A percentile compares a stretch with the other conserved stretches of the same genome.
phyloP scores from a whole-genome alignment of 2,113 vertebrate species.

The Percina caprodes region DNA sequence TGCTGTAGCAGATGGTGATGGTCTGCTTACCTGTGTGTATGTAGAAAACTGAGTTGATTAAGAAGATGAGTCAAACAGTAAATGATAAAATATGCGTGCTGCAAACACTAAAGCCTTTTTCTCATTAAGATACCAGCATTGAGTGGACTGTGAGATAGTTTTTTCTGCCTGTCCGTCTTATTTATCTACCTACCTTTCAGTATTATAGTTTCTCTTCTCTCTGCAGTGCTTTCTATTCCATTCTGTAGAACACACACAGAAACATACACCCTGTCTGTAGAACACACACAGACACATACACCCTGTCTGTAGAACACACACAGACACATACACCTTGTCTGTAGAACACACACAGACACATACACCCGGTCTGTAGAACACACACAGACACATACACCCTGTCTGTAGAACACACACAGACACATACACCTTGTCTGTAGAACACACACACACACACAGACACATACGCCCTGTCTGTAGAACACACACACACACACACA shows the following conservation, averaged over 20 bases:
- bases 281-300: too few species aligned
- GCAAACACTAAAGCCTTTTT: slow-evolving; percentile 3
- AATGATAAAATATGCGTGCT: slow-evolving; percentile 37
- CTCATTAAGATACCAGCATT: slow-evolving; percentile 21
- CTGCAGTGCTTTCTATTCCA: background rate
- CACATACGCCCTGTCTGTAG: too few species aligned
- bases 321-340: too few species aligned
- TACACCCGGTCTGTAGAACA: too few species aligned
- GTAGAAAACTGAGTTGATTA: slow-evolving; percentile 28
- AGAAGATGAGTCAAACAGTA: slow-evolving; percentile 23
- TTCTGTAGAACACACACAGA: background rate
- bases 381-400: too few species aligned
- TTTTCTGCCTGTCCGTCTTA: background rate
- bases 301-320: too few species aligned
- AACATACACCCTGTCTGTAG: background rate
- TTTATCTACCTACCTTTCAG: background rate
- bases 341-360: too few species aligned
- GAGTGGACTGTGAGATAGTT: background rate
- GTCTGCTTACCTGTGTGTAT: slow-evolving; percentile 49
- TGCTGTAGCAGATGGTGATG: slow-evolving; percentile 38
- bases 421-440: too few species aligned
- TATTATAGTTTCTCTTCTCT: background rate
- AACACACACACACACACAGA: too few species aligned
- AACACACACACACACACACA: too few species aligned
- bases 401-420: too few species aligned